Percentiles rank a stretch among this genome's conserved stretches.
These are phyloP conservation scores for Onychomys leucogaster DNA, from an alignment of 2,797 vertebrate genomes.

Conservation along the genomic window DNA sequence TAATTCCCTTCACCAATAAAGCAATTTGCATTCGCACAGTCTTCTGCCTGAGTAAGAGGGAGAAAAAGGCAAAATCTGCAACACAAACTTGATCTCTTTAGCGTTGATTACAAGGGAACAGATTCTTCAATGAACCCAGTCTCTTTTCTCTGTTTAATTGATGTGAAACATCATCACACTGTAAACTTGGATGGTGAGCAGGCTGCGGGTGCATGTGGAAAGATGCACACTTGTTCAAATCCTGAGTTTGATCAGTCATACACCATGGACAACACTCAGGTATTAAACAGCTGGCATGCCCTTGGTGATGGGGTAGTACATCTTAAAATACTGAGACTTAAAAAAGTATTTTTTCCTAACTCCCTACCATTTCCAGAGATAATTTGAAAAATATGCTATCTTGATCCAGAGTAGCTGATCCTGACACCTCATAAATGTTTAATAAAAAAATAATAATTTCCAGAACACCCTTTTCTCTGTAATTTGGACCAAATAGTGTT, in stretches of 20 bases:
- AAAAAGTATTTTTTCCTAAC: slow-evolving; percentile 57
- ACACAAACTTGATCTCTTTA: slow-evolving; percentile 87
- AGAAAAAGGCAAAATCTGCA: slow-evolving; percentile 84
- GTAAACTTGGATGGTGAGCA: slow-evolving; percentile 73
- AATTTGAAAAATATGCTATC: slow-evolving; percentile 61
- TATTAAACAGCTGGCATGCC: slow-evolving; percentile 9
- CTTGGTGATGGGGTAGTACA: not conserved
- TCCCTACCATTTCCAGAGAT: not conserved
- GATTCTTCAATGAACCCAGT: slow-evolving; percentile 83
- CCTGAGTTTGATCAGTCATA: not conserved
- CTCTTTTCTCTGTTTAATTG: slow-evolving; percentile 85
- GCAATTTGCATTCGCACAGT: slow-evolving; percentile 88
- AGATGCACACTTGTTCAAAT: not conserved
- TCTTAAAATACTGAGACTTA: slow-evolving; percentile 37
- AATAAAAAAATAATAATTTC: slow-evolving; percentile 71
- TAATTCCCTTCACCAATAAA: slow-evolving; percentile 89
- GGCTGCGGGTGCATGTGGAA: slow-evolving; percentile 60
- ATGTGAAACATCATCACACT: slow-evolving; percentile 78
- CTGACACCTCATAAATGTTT: slow-evolving; percentile 65
- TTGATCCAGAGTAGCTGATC: slow-evolving; percentile 49
- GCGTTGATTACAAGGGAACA: slow-evolving; percentile 88
- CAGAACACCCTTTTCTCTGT: slow-evolving; percentile 62
- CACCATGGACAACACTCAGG: not conserved
- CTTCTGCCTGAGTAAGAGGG: slow-evolving; percentile 82
- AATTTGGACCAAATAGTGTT: slow-evolving; percentile 59